Conservation (phyloP, 1,140 invertebrate genomes). For the Sitobion miscanthi region DNA sequence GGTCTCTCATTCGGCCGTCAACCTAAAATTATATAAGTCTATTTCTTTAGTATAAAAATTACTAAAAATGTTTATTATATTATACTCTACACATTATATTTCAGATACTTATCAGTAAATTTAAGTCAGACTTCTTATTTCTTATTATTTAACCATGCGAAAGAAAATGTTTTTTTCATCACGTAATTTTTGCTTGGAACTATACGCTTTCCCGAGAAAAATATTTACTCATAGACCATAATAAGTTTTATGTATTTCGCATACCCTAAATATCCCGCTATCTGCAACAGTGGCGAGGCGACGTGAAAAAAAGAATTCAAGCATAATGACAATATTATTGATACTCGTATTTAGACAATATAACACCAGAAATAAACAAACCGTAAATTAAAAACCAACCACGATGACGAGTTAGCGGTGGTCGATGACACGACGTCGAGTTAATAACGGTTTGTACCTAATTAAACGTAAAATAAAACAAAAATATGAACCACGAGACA, state of each 20-base stretch:
- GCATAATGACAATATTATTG: no score
- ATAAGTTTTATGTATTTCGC: background rate
- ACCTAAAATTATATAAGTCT: background rate
- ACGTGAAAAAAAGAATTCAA: no score
- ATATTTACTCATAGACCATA: background rate
- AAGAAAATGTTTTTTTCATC: background rate
- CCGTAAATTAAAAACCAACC: no score
- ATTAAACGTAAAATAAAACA: no score
- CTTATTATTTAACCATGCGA: background rate
- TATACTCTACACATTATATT: background rate
- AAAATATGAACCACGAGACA: no score
- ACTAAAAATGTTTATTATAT: background rate
- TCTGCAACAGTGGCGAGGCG: no score
- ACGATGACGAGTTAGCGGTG: no score
- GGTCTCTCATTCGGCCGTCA: background rate
- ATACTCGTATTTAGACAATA: no score
- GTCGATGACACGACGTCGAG: no score
- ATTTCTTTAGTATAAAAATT: background rate
- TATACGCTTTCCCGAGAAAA: background rate
- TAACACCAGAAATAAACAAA: no score
- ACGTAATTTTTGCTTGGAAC: background rate
- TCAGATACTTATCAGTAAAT: background rate
- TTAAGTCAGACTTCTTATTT: background rate
- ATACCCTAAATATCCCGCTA: no score
- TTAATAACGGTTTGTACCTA: no score